These are phyloP conservation scores for Lordiphosa fenestrarum DNA, from an alignment of 2,888 invertebrate genomes.

Conservation along the genomic window DNA sequence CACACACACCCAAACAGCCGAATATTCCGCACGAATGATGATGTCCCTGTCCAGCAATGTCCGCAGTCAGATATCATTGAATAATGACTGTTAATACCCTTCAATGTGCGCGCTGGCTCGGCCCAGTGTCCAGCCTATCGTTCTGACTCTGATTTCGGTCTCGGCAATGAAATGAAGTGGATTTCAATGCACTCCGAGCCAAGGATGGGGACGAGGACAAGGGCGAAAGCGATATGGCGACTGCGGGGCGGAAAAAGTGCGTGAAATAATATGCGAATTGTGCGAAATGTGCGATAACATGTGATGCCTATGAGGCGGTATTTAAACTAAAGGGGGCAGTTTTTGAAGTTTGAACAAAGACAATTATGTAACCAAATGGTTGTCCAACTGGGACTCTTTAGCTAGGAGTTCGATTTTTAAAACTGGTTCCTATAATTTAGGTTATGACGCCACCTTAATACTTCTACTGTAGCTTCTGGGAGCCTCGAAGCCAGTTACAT, in stretches of 20 bases:
- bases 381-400: too few species aligned
- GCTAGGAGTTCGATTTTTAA: too few species aligned
- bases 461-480: too few species aligned
- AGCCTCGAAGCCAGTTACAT: too few species aligned
- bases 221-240: not conserved
- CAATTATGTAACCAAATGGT: too few species aligned
- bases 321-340: not conserved
- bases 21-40: constrained; percentile 68
- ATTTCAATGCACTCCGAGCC: constrained; percentile 68
- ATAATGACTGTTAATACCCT: constrained; percentile 80
- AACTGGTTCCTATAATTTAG: too few species aligned
- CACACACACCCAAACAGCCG: constrained; percentile 23
- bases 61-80: constrained; percentile 78
- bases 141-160: constrained; percentile 20
- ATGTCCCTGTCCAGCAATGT: constrained; percentile 72
- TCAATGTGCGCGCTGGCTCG: constrained; percentile 64
- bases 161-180: constrained; percentile 63
- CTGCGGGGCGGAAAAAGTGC: constrained; percentile 28
- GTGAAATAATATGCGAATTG: constrained; percentile 72
- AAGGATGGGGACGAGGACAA: not conserved
- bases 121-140: constrained; percentile 5
- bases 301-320: not conserved
- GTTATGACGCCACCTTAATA: too few species aligned
- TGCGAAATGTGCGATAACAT: constrained; percentile 72
- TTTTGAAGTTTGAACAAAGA: too few species aligned